phyloP scores from a whole-genome alignment of 2,113 vertebrate species.

The Leptocoma aspasia region DNA sequence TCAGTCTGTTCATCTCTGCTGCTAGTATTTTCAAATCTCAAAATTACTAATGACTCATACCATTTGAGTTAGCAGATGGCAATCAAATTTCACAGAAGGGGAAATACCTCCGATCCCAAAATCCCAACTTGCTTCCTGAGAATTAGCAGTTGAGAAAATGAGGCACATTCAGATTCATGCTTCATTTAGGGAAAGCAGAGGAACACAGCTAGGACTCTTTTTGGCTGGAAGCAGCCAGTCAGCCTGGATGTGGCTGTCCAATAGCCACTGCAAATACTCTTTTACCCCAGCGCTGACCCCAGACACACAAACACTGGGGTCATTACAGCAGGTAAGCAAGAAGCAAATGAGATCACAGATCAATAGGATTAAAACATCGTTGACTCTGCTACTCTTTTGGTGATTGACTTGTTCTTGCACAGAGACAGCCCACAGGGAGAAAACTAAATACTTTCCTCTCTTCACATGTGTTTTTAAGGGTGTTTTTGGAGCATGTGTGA shows the following conservation, averaged over 20 bases:
- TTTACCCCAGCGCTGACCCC: neutral
- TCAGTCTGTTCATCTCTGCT: neutral
- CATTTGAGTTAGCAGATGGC: neutral
- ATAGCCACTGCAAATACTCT: neutral
- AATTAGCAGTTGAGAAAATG: neutral
- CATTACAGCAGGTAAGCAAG: neutral
- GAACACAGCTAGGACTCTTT: neutral
- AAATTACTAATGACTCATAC: neutral
- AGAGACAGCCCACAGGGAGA: neutral
- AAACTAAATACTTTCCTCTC: neutral
- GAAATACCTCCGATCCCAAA: neutral
- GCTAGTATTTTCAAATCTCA: neutral
- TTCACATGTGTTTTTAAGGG: neutral
- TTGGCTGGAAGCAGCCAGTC: neutral
- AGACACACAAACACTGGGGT: neutral
- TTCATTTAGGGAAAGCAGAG: neutral
- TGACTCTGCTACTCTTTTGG: neutral
- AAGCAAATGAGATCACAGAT: neutral
- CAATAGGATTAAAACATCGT: neutral
- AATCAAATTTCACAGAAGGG: neutral
- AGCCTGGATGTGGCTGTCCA: neutral
- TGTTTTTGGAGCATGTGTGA: neutral
- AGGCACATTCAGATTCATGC: neutral
- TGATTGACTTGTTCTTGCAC: neutral
- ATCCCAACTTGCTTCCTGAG: fast-evolving